phyloP scores from a whole-genome alignment of 2,888 invertebrate genomes.

The Xestia c-nigrum region DNA sequence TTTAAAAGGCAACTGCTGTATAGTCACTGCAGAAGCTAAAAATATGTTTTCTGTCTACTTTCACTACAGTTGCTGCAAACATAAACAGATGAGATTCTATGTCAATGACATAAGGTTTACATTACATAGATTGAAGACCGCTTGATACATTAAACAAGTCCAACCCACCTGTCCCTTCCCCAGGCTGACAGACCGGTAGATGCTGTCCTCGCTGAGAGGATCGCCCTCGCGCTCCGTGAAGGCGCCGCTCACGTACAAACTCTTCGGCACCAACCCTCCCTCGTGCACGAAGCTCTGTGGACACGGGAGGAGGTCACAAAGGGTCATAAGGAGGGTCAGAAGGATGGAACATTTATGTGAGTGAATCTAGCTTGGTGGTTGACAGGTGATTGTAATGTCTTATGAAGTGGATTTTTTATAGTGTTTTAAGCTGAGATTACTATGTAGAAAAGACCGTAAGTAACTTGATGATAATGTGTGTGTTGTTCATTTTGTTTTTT shows the following conservation, averaged over 20 bases:
- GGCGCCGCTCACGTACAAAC: conserved; percentile 93
- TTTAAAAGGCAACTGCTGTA: not conserved
- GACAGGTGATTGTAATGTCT: conserved; percentile 17
- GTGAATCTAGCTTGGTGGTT: conserved; percentile 43
- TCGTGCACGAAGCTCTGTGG: conserved; percentile 95
- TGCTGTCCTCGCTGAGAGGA: conserved; percentile 92
- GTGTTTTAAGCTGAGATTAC: conserved; percentile 26
- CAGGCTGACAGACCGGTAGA: conserved; percentile 93
- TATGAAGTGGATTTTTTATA: conserved; percentile 1
- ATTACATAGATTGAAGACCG: not conserved
- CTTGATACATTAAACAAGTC: not conserved
- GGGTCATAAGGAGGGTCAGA: not conserved
- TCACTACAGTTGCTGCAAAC: not conserved
- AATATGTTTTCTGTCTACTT: not conserved
- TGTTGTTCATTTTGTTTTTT: too few relatives aligned
- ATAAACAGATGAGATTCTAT: not conserved
- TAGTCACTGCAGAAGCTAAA: not conserved
- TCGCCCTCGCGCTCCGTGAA: conserved; percentile 88
- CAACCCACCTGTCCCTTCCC: conserved; percentile 90
- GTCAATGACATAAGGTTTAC: not conserved
- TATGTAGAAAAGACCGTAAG: not conserved
- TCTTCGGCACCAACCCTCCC: conserved; percentile 97
- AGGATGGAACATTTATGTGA: conserved; percentile 25
- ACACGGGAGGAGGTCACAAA: conserved; percentile 35
- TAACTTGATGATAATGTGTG: not conserved